Conservation (phyloP, 1,140 invertebrate genomes). For the Homarus americanus region DNA sequence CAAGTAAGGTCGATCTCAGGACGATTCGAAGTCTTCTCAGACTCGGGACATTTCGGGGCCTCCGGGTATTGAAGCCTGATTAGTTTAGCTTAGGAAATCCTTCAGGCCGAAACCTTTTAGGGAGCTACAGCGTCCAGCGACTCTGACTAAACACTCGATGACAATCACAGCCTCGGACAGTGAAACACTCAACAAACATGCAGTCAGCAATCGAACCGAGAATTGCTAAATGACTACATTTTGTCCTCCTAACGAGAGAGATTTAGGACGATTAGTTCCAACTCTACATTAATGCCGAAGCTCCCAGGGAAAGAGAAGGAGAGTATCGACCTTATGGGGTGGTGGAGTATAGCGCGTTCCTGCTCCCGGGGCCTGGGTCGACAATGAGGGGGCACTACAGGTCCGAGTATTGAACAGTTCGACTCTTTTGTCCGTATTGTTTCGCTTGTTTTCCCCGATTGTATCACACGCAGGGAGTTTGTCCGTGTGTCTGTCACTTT, state of each 20-base stretch:
- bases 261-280: constrained; percentile 36
- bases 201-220: constrained; percentile 20
- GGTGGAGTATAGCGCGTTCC: neutral
- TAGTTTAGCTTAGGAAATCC: too few species aligned
- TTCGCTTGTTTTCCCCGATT: neutral
- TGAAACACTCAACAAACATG: neutral
- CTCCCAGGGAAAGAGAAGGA: neutral
- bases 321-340: neutral
- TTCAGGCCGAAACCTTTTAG: too few species aligned
- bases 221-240: constrained; percentile 44
- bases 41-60: too few species aligned
- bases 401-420: neutral
- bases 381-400: neutral
- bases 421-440: neutral
- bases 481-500: too few species aligned
- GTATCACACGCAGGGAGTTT: neutral
- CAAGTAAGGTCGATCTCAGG: too few species aligned
- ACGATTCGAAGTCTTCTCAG: too few species aligned
- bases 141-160: neutral
- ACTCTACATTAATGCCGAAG: neutral
- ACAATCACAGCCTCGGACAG: neutral
- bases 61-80: too few species aligned
- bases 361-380: neutral
- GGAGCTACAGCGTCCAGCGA: too few species aligned
- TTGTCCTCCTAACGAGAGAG: constrained; percentile 26